Base-by-base conservation (phyloP, 1,140 invertebrate genomes). In the Aricia agestis region DNA sequence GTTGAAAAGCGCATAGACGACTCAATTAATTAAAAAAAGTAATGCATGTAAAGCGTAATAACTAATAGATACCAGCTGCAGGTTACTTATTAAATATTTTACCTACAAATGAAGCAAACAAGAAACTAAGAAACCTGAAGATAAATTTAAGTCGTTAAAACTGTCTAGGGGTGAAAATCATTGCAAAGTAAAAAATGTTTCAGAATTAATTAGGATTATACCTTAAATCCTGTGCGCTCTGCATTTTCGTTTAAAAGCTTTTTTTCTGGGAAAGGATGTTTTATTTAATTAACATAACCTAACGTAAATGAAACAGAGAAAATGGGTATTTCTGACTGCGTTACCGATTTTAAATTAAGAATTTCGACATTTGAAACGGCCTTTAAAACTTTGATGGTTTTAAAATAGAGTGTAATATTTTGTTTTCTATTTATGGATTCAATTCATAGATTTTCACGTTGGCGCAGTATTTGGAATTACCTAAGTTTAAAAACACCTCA, bases 181-280 rank as follows among this genome's bases (percentile, higher is more conserved):
- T 25, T 63, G 59, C 18, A 73, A 67, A 66, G 45, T 73, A 68
- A 66, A 52, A 63, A 73, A 73, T 69, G 63, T 63, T 63, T 25
- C 18, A 25, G 68, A 73, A 69, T 69, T 73, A 66, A 69, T 73
- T 69, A 69, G 68, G 72, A 69, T 73, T 73, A 73, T 41, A 52
- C 17, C n/a, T 57, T 73, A 66, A 69, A 25, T 65, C 68, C 31
- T 32, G 42, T 11, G 45, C 67, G 31, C 59, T 19, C 6, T 63
- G 59, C 10, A 63, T 63, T 19, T 63, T 63, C 18, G 18, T 63
- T 18, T 63, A 63, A 63, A 63, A 63, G 59, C 59, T 63, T 63
- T 63, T 59, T 19, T 19, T 63, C 45, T 13, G 45, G 45, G 45
- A 52, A 52, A 52, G 45, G 45, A 52, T 52, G 10, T 52, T 13